Conservation (phyloP, 2,797 vertebrate species). For the Astyanax mexicanus region DNA sequence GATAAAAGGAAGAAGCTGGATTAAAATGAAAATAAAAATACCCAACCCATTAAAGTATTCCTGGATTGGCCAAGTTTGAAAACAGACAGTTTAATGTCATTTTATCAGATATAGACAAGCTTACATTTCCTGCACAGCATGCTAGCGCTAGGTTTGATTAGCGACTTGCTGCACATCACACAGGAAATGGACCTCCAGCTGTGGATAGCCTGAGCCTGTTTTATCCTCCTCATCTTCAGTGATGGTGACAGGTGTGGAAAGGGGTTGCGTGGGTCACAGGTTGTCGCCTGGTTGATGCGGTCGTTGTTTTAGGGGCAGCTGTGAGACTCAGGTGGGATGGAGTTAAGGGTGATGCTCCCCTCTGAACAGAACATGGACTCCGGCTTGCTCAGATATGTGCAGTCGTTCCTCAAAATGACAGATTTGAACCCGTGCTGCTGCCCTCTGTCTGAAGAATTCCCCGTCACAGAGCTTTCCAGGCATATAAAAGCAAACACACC, state of each 20-base stretch:
- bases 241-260: neutral
- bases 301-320: slow-evolving; percentile 13
- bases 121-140: neutral
- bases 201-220: neutral
- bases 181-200: neutral
- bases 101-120: neutral
- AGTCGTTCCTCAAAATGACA: slow-evolving; percentile 39
- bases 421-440: slow-evolving; percentile 17
- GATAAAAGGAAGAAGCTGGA: too few relatives aligned
- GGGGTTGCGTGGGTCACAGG: neutral
- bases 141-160: neutral
- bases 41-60: too few relatives aligned
- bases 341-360: slow-evolving; percentile 36
- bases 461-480: slow-evolving; percentile 20
- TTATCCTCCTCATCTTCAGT: neutral
- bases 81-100: too few relatives aligned
- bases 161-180: neutral
- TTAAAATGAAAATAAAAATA: too few relatives aligned
- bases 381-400: slow-evolving; percentile 34
- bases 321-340: slow-evolving; percentile 28
- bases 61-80: too few relatives aligned
- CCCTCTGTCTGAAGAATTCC: slow-evolving; percentile 50
- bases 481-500: slow-evolving; percentile 9
- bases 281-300: slow-evolving; percentile 8
- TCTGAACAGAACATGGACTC: slow-evolving; percentile 16